Base-by-base conservation (phyloP, 2,888 invertebrate genomes). In the Scaptomyza flava region DNA sequence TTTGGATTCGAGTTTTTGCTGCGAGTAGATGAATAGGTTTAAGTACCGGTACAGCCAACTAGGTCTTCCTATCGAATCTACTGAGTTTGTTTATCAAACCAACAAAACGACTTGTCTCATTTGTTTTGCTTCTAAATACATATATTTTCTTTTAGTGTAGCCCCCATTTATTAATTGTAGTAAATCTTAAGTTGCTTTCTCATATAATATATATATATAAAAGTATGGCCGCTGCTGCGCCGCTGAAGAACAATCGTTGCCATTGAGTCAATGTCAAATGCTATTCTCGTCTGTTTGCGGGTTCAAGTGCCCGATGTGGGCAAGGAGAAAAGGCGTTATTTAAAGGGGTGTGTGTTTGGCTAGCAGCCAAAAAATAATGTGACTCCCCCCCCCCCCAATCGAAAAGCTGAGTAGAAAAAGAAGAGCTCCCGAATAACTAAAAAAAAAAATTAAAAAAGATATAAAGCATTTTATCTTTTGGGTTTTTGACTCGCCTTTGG, bases 141-240 rank as follows among this genome's bases (percentile, higher is more conserved):
- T 43, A 9, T 31, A 31, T 31, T 27, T 53, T 20, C 34, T 9
- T 43, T 30, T 54, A 53, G 72, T 68, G 27, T 67, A 62, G 57
- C 71, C 74, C 82, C 74, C 83, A 85, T 83, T 86, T 83, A 86
- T 82, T 81, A 85, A 85, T 75, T 69, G 72, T 77, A 53, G 78
- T 69, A 75, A 80, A 81, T 83, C 81, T 81, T 60, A 58, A 65
- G 68, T 68, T 74, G 77, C 52, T 68, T 77, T 83, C 2, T 81
- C 75, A 86, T 80, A 83, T 86, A 70, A 66, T 76, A 77, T 77
- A 77, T 80, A 72, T n/a, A 80, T 83, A 75, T 77, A 81, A 80
- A 73, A 83, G 83, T 83, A 81, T 86, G 73, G 81, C 68, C 75
- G 79, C 64, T 65, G 59, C 48, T 63, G 74, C 51, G 48, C 17